Percentiles rank a stretch among this genome's conserved stretches.
phyloP scores from a whole-genome alignment of 2,113 vertebrate genomes.

The Ceyx melanurus region DNA sequence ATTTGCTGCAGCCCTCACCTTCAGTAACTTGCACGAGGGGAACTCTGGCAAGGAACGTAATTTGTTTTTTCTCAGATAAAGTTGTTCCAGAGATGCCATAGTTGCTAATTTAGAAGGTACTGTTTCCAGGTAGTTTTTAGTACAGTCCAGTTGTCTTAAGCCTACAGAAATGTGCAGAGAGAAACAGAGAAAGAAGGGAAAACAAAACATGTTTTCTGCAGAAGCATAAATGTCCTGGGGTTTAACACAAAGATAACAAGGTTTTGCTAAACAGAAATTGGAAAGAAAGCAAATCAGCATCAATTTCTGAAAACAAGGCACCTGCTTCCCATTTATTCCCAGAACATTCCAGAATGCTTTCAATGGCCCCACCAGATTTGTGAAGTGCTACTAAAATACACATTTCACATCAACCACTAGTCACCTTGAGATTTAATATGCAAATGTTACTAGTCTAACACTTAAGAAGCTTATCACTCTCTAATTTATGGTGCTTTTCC shows the following conservation, averaged over 20 bases:
- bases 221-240: background rate
- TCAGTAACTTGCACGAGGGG: slow-evolving; percentile 78
- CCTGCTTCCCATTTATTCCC: background rate
- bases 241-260: background rate
- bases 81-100: slow-evolving; percentile 88
- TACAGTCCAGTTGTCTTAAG: slow-evolving; percentile 90
- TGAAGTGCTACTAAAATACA: background rate
- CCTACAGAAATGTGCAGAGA: slow-evolving; percentile 63
- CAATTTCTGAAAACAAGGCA: background rate
- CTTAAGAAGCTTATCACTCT: background rate
- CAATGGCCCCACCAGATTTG: background rate
- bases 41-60: slow-evolving; percentile 83
- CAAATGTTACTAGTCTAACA: background rate
- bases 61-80: slow-evolving; percentile 91
- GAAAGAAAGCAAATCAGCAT: background rate
- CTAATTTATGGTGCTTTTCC: background rate
- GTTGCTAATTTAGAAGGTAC: slow-evolving; percentile 81
- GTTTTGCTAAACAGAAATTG: background rate
- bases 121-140: slow-evolving; percentile 86
- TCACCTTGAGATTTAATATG: background rate
- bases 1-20: slow-evolving; percentile 73
- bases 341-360: background rate
- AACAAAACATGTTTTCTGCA: background rate
- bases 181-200: background rate
- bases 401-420: background rate